These are phyloP conservation scores for Drosophila emarginata DNA, from an alignment of 2,888 invertebrate genomes.

Conservation along the genomic window DNA sequence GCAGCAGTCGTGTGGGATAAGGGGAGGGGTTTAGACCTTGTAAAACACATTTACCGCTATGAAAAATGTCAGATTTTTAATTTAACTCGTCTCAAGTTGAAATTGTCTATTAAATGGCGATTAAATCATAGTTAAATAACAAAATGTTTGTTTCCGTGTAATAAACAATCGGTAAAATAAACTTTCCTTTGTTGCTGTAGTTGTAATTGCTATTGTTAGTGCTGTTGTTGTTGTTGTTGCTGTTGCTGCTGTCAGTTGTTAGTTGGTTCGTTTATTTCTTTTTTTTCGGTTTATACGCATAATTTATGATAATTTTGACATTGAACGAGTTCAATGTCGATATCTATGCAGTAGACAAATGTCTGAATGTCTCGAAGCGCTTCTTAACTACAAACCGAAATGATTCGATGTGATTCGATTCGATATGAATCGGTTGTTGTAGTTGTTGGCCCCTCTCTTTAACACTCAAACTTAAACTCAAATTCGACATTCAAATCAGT, in stretches of 20 bases:
- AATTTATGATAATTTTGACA: slow-evolving; percentile 79
- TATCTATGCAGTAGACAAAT: slow-evolving; percentile 58
- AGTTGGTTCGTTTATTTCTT: slow-evolving; percentile 23
- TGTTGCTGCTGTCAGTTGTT: slow-evolving; percentile 36
- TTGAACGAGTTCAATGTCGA: slow-evolving; percentile 80
- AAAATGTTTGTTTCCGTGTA: slow-evolving; percentile 72
- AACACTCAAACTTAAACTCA: slow-evolving; percentile 19
- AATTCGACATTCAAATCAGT: slow-evolving; percentile 56
- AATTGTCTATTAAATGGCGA: slow-evolving; percentile 36
- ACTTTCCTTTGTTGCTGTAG: slow-evolving; percentile 57
- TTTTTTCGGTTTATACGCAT: slow-evolving; percentile 61
- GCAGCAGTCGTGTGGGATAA: neutral
- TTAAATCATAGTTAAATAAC: slow-evolving; percentile 12
- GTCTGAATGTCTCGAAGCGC: neutral
- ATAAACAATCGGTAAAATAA: slow-evolving; percentile 46
- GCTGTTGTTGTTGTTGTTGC: slow-evolving; percentile 1
- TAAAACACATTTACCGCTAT: slow-evolving; percentile 36
- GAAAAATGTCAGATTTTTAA: slow-evolving; percentile 34
- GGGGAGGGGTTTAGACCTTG: slow-evolving; percentile 29
- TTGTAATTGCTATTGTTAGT: neutral
- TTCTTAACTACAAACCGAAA: too few species aligned
- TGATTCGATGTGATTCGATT: too few species aligned
- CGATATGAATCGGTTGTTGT: too few species aligned
- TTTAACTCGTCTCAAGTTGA: slow-evolving; percentile 29
- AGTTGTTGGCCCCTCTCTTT: neutral